Conservation (phyloP, 2,113 vertebrate species). For the Corvus hawaiiensis region DNA sequence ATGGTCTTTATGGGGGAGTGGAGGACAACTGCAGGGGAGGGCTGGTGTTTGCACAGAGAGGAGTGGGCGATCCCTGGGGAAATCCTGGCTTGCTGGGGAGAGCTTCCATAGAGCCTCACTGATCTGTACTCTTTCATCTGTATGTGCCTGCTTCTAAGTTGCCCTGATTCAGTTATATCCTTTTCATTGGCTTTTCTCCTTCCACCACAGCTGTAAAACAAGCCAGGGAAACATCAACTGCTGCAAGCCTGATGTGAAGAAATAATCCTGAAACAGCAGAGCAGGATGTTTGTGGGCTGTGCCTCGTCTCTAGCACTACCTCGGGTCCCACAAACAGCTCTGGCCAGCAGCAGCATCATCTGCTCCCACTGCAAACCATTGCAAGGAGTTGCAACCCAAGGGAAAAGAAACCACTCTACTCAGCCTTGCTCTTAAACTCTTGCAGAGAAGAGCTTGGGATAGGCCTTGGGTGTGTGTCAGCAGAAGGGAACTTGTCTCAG, state of each 20-base stretch:
- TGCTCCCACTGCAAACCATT: neutral
- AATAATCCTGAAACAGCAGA: neutral
- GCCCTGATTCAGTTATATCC: constrained; percentile 17
- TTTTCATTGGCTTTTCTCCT: constrained; percentile 45
- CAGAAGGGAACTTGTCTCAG: neutral
- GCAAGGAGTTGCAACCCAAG: neutral
- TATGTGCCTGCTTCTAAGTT: constrained; percentile 9
- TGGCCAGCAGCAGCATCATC: neutral
- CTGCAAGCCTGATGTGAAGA: neutral
- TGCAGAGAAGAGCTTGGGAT: neutral
- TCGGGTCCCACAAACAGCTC: neutral
- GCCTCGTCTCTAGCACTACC: constrained; percentile 6
- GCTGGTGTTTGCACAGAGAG: neutral
- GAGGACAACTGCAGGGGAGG: neutral
- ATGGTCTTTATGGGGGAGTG: neutral
- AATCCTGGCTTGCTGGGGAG: constrained; percentile 7
- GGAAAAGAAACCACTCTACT: neutral
- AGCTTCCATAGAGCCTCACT: neutral
- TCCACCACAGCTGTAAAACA: constrained; percentile 21
- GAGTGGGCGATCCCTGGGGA: neutral
- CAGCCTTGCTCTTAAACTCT: neutral
- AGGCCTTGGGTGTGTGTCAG: neutral
- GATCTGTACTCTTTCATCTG: constrained; percentile 40
- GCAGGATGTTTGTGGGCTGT: neutral
- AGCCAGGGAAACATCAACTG: neutral